phyloP scores from a whole-genome alignment of 1,140 invertebrate species.

The Littorina saxatilis region DNA sequence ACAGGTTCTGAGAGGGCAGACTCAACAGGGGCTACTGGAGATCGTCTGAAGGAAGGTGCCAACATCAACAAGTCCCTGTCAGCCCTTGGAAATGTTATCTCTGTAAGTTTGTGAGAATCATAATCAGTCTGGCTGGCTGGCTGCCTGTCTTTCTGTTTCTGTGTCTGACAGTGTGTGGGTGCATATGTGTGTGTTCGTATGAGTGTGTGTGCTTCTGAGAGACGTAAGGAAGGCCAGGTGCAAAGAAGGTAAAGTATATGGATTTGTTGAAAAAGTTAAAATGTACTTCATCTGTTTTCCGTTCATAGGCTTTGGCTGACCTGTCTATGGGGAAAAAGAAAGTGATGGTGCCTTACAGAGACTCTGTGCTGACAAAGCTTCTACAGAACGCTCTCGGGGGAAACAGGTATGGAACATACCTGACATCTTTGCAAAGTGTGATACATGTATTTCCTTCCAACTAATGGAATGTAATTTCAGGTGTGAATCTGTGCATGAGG shows the following conservation, averaged over 20 bases:
- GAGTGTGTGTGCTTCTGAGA: too few relatives aligned
- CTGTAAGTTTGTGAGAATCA: neutral
- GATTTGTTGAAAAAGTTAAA: too few relatives aligned
- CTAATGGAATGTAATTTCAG: neutral
- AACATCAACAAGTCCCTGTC: constrained; percentile 83
- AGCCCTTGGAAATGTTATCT: constrained; percentile 78
- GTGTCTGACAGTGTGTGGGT: too few relatives aligned
- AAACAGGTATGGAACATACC: constrained; percentile 79
- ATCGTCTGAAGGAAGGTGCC: constrained; percentile 82
- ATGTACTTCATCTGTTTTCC: too few relatives aligned
- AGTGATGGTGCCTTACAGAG: constrained; percentile 80
- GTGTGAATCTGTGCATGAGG: neutral
- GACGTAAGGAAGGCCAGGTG: too few relatives aligned
- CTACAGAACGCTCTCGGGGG: constrained; percentile 82
- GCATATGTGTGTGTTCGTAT: too few relatives aligned
- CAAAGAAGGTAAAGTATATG: too few relatives aligned
- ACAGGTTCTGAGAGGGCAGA: constrained; percentile 79
- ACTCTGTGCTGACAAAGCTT: constrained; percentile 81
- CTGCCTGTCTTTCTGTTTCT: neutral
- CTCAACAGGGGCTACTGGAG: constrained; percentile 80
- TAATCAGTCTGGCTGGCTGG: too few relatives aligned
- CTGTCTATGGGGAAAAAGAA: constrained; percentile 75
- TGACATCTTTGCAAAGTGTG: too few relatives aligned
- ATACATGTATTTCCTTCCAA: too few relatives aligned
- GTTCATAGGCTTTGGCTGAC: constrained; percentile 74